phyloP scores from a whole-genome alignment of 2,888 invertebrate species.

The Nomada flava region DNA sequence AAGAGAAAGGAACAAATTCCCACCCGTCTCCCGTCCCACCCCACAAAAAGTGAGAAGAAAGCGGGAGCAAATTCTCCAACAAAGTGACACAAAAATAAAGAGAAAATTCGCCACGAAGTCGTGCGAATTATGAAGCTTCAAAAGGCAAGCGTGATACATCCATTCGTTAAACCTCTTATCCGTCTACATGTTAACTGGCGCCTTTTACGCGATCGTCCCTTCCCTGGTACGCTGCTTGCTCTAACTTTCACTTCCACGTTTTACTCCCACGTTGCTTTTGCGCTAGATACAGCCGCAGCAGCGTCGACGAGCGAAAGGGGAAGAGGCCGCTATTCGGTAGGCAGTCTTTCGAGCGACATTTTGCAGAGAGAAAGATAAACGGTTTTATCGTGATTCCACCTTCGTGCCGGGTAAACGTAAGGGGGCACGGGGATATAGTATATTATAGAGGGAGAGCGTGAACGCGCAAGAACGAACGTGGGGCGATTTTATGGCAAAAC shows the following conservation, averaged over 20 bases:
- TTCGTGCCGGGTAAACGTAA: constrained; percentile 18
- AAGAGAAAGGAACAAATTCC: too few species aligned
- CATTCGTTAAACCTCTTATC: constrained; percentile 51
- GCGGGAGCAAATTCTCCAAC: too few species aligned
- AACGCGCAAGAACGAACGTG: neutral
- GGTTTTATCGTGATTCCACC: constrained; percentile 47
- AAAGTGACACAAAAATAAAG: neutral
- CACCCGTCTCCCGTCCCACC: too few species aligned
- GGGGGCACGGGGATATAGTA: constrained; percentile 9
- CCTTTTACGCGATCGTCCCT: constrained; percentile 54
- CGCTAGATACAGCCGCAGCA: constrained; percentile 65
- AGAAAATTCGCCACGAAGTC: neutral
- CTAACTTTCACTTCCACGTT: constrained; percentile 77
- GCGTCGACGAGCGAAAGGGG: constrained; percentile 46
- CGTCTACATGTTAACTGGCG: constrained; percentile 43
- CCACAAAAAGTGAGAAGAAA: neutral
- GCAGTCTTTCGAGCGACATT: constrained; percentile 42
- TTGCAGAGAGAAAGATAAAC: constrained; percentile 40
- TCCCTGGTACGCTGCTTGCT: constrained; percentile 1
- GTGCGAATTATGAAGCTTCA: constrained; percentile 1
- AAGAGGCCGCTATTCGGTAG: constrained; percentile 67
- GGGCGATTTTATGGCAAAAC: constrained; percentile 24
- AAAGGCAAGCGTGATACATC: constrained; percentile 35
- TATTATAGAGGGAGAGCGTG: constrained; percentile 24
- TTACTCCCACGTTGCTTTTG: constrained; percentile 75